These are phyloP conservation scores for Idaea biselata DNA, from an alignment of 2,888 invertebrate species.

Conservation along the genomic window DNA sequence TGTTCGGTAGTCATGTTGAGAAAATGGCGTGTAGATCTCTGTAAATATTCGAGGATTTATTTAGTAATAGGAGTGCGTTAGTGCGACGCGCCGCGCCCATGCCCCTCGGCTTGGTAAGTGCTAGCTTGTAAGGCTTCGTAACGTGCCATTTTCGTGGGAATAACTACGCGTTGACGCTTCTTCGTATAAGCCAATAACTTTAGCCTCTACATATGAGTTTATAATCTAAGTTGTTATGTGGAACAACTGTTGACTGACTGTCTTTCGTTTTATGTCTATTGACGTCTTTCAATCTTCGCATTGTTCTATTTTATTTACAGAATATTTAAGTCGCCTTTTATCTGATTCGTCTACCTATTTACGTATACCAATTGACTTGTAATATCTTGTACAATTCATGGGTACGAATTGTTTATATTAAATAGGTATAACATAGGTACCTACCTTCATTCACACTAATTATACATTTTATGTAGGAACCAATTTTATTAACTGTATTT, in stretches of 20 bases:
- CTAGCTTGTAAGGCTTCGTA: conserved; percentile 75
- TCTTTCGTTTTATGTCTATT: not conserved
- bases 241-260: not conserved
- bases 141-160: conserved; percentile 65
- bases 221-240: not conserved
- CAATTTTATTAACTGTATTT: not conserved
- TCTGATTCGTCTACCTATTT: not conserved
- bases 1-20: conserved; percentile 59
- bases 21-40: conserved; percentile 59
- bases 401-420: not conserved
- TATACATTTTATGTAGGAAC: not conserved
- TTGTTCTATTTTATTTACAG: not conserved
- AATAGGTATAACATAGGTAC: not conserved
- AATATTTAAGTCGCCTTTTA: not conserved
- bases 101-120: conserved; percentile 75
- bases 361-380: no score
- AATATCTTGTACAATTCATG: not conserved
- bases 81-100: conserved; percentile 77
- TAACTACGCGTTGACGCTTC: conserved; percentile 42
- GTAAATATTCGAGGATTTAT: conserved; percentile 67
- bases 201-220: conserved; percentile 31
- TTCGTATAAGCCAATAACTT: conserved; percentile 47
- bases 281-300: not conserved
- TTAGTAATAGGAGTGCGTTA: conserved; percentile 68
- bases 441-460: not conserved